A percentile compares a stretch with the other conserved stretches of the same genome.
Conservation (phyloP, 2,113 vertebrate genomes). For the Copsychus sechellarum region DNA sequence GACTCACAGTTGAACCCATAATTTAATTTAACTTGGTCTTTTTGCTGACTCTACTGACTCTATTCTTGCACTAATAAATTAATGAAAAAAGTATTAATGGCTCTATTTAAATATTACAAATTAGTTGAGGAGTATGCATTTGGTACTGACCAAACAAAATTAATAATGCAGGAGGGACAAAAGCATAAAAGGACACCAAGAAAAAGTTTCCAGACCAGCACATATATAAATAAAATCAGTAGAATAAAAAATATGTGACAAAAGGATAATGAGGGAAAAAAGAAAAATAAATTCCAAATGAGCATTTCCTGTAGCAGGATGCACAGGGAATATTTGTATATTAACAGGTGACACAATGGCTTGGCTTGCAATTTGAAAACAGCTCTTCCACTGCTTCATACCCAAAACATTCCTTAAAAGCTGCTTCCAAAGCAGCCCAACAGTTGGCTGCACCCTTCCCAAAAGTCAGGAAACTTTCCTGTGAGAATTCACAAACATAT, state of each 20-base stretch:
- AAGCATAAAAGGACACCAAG: neutral
- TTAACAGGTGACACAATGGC: neutral
- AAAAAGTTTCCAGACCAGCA: neutral
- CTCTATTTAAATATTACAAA: neutral
- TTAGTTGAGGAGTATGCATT: neutral
- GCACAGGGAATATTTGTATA: too few species aligned
- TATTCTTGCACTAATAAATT: neutral
- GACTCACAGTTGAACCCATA: neutral
- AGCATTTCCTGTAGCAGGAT: neutral
- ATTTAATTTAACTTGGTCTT: neutral
- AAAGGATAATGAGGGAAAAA: neutral
- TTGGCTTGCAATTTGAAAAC: neutral
- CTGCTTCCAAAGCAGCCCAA: neutral
- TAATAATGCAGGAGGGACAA: neutral
- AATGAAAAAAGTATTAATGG: neutral
- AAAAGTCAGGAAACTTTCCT: neutral
- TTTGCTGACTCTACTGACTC: neutral
- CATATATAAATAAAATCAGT: neutral
- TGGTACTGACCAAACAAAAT: neutral
- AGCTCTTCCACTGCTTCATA: neutral
- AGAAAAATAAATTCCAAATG: neutral
- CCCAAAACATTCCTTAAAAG: neutral
- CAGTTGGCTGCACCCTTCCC: neutral
- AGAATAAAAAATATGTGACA: neutral
- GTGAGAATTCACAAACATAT: neutral